Evolutionary conservation across 2,888 invertebrate species (phyloP).

Genomic region (Stegana nigrithorax): DNA sequence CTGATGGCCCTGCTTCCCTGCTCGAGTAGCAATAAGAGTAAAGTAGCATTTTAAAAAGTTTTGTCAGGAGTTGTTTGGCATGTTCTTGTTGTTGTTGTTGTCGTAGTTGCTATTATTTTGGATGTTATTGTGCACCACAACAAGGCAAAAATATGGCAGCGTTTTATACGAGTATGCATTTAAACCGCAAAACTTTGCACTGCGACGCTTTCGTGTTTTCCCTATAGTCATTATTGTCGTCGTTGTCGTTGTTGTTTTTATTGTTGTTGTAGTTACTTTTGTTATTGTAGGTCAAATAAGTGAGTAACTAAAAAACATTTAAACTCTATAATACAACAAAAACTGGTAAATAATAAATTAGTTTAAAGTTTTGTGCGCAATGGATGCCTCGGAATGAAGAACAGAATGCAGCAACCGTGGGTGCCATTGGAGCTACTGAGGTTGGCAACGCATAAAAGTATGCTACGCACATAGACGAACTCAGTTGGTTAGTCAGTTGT

Average conservation of each 20-base stretch:
- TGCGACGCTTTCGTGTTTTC: not conserved
- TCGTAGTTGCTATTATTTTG: not conserved
- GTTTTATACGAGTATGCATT: conserved; percentile 36
- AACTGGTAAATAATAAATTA: conserved; percentile 14
- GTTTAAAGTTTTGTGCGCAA: conserved; percentile 9
- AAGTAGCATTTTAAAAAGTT: not conserved
- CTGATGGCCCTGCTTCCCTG: too few species aligned
- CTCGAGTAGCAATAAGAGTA: too few species aligned
- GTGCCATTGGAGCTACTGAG: too few species aligned
- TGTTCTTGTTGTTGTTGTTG: not conserved
- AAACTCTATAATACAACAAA: not conserved
- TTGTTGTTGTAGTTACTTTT: too few species aligned
- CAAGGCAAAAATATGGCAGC: conserved; percentile 47
- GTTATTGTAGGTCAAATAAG: too few species aligned
- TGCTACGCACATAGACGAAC: too few species aligned
- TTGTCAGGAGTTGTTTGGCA: not conserved
- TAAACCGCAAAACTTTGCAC: conserved; percentile 16
- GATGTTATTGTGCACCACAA: not conserved
- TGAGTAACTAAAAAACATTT: too few species aligned
- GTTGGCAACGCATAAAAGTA: too few species aligned
- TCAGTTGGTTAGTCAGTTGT: not conserved
- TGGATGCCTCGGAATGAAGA: not conserved
- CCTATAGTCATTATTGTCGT: not conserved
- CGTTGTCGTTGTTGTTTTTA: not conserved
- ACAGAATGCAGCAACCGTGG: too few species aligned